A percentile compares a stretch with the other conserved stretches of the same genome.
Conservation (phyloP, 2,888 invertebrate species). For the Hermaeophaga mercurialis region DNA sequence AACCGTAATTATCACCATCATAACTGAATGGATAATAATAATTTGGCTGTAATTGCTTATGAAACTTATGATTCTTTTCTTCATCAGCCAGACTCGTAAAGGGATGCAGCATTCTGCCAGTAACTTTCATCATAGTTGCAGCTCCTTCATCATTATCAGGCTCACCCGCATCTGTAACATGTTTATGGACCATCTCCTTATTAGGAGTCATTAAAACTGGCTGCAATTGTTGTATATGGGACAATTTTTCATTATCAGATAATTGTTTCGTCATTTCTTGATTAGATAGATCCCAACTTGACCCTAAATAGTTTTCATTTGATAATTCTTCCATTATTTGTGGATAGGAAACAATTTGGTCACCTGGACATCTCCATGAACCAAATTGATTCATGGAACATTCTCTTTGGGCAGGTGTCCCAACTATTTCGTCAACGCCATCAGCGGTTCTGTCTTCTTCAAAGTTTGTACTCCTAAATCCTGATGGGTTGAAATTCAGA, state of each 20-base stretch:
- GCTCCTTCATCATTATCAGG: slow-evolving; percentile 19
- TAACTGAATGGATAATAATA: background rate
- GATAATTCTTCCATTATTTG: background rate
- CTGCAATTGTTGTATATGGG: no score
- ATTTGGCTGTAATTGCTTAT: background rate
- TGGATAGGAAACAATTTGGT: background rate
- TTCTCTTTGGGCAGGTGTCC: background rate
- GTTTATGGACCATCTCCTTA: background rate
- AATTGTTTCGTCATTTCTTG: no score
- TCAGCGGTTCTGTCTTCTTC: background rate
- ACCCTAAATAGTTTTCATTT: no score
- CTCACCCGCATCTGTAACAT: slow-evolving; percentile 15
- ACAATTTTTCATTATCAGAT: no score
- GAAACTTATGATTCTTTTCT: slow-evolving; percentile 22
- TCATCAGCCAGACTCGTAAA: slow-evolving; percentile 40
- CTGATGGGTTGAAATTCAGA: slow-evolving; percentile 35
- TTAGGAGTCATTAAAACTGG: background rate
- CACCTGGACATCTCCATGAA: no score
- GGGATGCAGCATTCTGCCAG: slow-evolving; percentile 35
- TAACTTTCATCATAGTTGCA: slow-evolving; percentile 30
- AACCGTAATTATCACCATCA: no score
- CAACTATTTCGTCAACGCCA: background rate
- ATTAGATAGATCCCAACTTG: no score
- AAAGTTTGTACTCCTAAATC: background rate
- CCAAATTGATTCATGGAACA: background rate